phyloP scores from a whole-genome alignment of 2,888 invertebrate species.

The Philonicus albiceps region DNA sequence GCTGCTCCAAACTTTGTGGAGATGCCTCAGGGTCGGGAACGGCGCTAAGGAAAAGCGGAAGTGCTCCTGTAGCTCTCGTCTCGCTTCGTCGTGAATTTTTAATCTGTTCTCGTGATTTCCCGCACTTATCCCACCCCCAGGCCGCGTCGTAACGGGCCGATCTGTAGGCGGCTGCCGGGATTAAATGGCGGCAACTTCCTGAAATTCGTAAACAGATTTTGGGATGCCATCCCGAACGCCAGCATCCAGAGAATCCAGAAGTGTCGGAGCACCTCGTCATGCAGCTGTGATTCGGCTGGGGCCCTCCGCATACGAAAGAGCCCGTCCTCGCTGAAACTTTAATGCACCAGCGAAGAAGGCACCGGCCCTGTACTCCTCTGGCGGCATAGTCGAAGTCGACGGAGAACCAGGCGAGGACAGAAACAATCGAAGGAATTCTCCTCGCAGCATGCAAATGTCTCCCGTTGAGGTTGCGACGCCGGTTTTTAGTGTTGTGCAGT shows the following conservation, averaged over 20 bases:
- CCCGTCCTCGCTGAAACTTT: not conserved
- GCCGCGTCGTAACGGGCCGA: not conserved
- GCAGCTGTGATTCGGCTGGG: constrained; percentile 3
- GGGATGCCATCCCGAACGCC: not conserved
- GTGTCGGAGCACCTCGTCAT: not conserved
- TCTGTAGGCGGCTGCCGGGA: not conserved
- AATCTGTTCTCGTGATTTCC: constrained; percentile 11
- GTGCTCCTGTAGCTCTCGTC: not conserved
- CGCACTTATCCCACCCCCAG: not conserved
- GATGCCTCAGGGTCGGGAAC: not conserved
- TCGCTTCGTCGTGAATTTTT: constrained; percentile 11
- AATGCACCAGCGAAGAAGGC: not conserved
- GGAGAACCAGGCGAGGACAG: not conserved
- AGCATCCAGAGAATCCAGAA: not conserved
- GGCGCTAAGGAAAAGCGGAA: not conserved
- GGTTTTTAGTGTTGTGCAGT: constrained; percentile 5
- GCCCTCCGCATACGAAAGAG: not conserved
- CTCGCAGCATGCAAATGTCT: not conserved
- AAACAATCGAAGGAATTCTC: not conserved
- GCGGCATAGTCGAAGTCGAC: not conserved
- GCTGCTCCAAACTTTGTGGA: not conserved
- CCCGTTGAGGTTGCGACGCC: not conserved
- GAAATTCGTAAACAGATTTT: constrained; percentile 31
- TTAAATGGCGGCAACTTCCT: constrained; percentile 13
- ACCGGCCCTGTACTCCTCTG: not conserved